Base-by-base conservation (phyloP, 1,140 invertebrate genomes). In the Ridgeia piscesae region DNA sequence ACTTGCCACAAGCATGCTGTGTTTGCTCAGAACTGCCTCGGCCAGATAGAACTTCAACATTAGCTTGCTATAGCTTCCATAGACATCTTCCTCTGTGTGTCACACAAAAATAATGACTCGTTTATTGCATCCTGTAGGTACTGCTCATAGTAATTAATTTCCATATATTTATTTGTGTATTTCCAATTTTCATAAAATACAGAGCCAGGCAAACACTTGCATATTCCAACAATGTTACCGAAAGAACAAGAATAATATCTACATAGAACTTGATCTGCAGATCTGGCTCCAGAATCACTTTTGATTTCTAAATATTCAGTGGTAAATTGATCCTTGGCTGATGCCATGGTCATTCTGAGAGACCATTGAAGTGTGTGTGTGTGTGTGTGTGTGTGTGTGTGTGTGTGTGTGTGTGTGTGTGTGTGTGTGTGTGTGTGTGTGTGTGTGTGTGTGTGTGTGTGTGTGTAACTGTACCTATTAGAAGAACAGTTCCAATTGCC, bases 41-140 rank as follows among this genome's bases (percentile, higher is more conserved):
- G 98, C 97, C 93, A 98, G 95, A 94, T 98, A 98, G 95, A 98
- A 98, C 95, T 98, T 98, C 31, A 97, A 95, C 93, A 98, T 95
- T 42, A 98, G 96, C 96, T 97, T 97, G 35, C 97, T 97, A 95
- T 98, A 98, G 89, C 96, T 97, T 50, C 97, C 97, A 95, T 97
- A 97, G 2, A 96, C 96, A 96, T 98, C 98, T 96, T 98, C 98
- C 95, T 98, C 98, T 98, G 95, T 50, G 8, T 21, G 21, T 50
- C 48, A 92, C 97, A 96, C 33, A 90, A 35, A 91, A 14, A 42
- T 33, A 48, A 14, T 33, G n/a, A 91, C 34, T 33, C 88, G 35
- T 42, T 42, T 91, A 27, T 35, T 35, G 34, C n/a, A 21, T 77
- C 14, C 14, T 77, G 11, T 77, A 9, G 11, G 17, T 31, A 77